These are phyloP conservation scores for Nettapus auritus DNA, from an alignment of 2,113 vertebrate species.

Conservation along the genomic window DNA sequence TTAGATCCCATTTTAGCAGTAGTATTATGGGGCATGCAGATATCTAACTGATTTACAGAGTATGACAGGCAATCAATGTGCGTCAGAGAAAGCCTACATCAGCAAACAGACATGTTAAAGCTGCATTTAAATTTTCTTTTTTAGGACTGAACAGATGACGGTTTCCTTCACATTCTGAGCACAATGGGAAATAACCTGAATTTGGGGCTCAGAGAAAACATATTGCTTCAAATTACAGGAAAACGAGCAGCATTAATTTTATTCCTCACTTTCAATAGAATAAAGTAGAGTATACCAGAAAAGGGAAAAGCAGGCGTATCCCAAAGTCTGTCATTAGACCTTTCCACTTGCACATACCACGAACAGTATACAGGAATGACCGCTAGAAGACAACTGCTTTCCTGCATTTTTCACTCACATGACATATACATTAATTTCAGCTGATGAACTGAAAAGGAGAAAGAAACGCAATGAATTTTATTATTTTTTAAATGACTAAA, in stretches of 20 bases:
- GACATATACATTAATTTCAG: neutral
- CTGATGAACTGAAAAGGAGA: neutral
- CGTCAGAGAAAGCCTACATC: constrained; percentile 41
- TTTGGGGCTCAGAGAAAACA: neutral
- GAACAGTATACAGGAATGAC: neutral
- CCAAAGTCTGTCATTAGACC: neutral
- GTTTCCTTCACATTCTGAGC: neutral
- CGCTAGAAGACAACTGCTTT: neutral
- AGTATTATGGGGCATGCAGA: neutral
- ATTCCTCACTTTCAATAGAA: neutral
- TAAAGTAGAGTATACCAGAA: neutral
- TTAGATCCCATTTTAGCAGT: constrained; percentile 5
- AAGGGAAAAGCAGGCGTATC: neutral
- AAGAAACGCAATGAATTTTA: neutral
- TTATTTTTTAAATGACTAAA: neutral
- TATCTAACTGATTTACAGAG: constrained; percentile 40
- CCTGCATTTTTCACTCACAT: neutral
- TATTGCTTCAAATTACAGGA: neutral
- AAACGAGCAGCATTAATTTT: neutral
- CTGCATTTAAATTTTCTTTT: constrained; percentile 11
- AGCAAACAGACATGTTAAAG: constrained; percentile 7
- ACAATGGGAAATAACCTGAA: neutral
- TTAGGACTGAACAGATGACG: neutral
- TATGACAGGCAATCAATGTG: constrained; percentile 17
- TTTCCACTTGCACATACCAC: neutral